Base-by-base conservation (phyloP, 1,140 invertebrate genomes). In the Drosophila melanica region DNA sequence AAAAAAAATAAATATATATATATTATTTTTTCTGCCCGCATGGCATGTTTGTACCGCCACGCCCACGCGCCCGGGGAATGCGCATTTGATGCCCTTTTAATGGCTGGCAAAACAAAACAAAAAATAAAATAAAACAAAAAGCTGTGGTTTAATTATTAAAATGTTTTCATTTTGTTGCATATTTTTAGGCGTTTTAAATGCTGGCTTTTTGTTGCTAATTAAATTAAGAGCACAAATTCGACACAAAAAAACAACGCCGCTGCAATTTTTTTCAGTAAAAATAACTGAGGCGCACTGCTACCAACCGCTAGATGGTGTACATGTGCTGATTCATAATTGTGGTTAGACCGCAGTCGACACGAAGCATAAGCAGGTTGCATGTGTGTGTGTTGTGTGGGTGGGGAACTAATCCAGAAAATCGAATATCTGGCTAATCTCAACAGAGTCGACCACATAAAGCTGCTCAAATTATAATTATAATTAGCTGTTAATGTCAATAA, bases 101-200 rank as follows among this genome's bases (percentile, higher is more conserved):
- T 55, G 67, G 59, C 20, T 30, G 39, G 37, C 54, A 55, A 12
- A 2, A 42, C 48, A 30, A 54, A 51, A 73, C 59, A 30, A 35
- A 9, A 35, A 10, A 8, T 4, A 33, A 27, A 4, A 18, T 18
- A 18, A 18, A 27, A 62, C 12, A 71, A 78, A 81, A 63, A 70
- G 60, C 35, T 81, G 82, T 48, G 82, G 82, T 86, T 86, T 86
- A 86, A 86, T 86, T 86, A 86, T 86, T 82, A 81, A 86, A 82
- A 87, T 86, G 82, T 65, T 84, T 84, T 68, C 80, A 80, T 85
- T 84, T 73, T 74, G 64, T 63, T 72, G 75, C 63, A 77, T 70
- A 75, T 65, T 70, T 77, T 65, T 65, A 75, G 65, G 60, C 48
- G 57, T 84, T 84, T 76, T 45, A 77, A 76, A 72, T 84, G 63